These are phyloP conservation scores for Morus bassanus DNA, from an alignment of 2,797 vertebrate genomes.

Conservation along the genomic window DNA sequence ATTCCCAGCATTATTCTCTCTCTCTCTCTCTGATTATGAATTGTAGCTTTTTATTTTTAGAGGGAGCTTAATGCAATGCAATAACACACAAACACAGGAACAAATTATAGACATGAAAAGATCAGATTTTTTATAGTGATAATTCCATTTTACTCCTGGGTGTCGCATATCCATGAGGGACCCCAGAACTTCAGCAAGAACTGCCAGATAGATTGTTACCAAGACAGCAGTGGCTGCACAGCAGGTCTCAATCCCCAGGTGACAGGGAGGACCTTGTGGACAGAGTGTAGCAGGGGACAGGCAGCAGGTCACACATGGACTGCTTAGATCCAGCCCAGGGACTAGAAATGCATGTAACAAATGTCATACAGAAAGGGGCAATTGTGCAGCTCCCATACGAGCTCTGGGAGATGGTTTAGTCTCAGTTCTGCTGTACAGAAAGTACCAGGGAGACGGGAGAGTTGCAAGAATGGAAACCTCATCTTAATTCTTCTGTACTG, in stretches of 20 bases:
- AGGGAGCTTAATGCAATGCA: conserved; percentile 47
- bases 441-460: not conserved
- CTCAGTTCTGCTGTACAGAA: not conserved
- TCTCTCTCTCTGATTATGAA: conserved; percentile 12
- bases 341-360: not conserved
- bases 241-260: not conserved
- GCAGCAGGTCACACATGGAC: not conserved
- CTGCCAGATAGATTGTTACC: not conserved
- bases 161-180: not conserved
- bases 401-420: not conserved
- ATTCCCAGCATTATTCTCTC: conserved; percentile 29
- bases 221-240: not conserved
- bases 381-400: not conserved
- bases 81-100: conserved; percentile 28
- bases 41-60: conserved; percentile 31
- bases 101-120: conserved; percentile 27
- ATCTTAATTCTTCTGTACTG: not conserved
- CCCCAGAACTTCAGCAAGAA: not conserved
- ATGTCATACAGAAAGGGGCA: not conserved
- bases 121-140: conserved; percentile 16
- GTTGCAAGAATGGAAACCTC: not conserved
- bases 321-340: not conserved
- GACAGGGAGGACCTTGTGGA: not conserved
- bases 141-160: conserved; percentile 48
- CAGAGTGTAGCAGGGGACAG: not conserved